Conservation (phyloP, 1,140 invertebrate species). For the Reticulitermes speratus region DNA sequence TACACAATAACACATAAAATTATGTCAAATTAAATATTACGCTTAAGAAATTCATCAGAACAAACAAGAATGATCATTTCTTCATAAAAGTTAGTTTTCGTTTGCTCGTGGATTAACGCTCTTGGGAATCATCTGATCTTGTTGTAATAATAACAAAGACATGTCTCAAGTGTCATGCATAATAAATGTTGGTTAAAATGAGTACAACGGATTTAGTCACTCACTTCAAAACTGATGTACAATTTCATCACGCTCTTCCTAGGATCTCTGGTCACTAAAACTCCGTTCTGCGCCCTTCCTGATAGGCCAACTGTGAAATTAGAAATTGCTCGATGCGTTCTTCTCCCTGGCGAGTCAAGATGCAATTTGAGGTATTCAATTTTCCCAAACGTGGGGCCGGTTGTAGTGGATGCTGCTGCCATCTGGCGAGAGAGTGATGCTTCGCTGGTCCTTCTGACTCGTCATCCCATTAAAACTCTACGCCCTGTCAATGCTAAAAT, state of each 20-base stretch:
- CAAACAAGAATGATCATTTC: no score
- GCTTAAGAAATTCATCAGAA: no score
- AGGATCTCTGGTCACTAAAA: background rate
- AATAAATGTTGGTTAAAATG: no score
- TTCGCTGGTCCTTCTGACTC: background rate
- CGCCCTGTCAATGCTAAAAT: background rate
- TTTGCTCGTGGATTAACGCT: no score
- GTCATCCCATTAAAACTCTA: constrained; percentile 15
- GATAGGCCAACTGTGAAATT: constrained; percentile 5
- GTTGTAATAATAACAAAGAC: no score
- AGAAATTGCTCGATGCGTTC: background rate
- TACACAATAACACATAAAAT: no score
- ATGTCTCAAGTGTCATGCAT: no score
- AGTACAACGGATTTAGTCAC: no score
- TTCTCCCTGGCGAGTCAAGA: constrained; percentile 3
- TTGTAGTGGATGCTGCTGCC: constrained; percentile 16
- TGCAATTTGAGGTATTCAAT: constrained; percentile 16
- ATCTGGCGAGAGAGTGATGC: constrained; percentile 16
- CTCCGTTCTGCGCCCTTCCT: background rate
- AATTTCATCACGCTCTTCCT: background rate
- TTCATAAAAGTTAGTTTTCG: no score
- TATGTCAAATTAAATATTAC: no score
- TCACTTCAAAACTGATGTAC: no score
- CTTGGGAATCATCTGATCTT: no score
- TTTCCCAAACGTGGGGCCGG: background rate